Evolutionary conservation across 1,140 invertebrate species (phyloP).

Genomic region (Protaetia brevitarsis): DNA sequence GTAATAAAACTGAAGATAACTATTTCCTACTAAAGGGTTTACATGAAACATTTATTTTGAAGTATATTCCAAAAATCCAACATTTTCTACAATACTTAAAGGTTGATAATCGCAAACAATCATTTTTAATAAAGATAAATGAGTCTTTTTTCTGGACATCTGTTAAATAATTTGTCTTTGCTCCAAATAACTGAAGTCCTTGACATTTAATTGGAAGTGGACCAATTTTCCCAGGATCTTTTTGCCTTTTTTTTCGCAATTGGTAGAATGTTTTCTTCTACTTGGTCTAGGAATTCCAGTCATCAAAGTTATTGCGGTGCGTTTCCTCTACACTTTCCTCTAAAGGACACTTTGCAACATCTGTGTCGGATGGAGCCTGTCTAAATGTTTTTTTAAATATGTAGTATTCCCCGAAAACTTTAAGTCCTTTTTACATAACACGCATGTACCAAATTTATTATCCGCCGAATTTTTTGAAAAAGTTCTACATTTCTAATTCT

Average conservation of each 20-base stretch:
- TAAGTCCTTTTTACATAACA: neutral
- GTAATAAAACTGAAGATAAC: constrained; percentile 32
- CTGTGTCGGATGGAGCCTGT: neutral
- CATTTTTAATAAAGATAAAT: constrained; percentile 19
- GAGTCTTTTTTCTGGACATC: neutral
- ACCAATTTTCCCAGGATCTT: neutral
- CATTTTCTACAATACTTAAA: constrained; percentile 25
- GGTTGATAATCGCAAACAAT: constrained; percentile 25
- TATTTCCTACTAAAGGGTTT: constrained; percentile 25
- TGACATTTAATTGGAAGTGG: neutral
- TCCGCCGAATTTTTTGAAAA: neutral
- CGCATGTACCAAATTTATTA: neutral
- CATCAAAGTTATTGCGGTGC: neutral
- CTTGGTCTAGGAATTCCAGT: neutral
- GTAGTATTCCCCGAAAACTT: neutral
- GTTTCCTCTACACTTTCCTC: too few species aligned
- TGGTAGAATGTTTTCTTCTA: neutral
- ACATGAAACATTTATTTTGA: constrained; percentile 23
- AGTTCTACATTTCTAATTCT: neutral
- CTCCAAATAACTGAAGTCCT: neutral
- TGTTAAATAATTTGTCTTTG: neutral
- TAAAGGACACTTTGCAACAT: too few species aligned
- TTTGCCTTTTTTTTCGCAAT: neutral
- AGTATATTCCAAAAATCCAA: constrained; percentile 28
- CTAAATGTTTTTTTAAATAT: neutral